Evolutionary conservation across 2,797 vertebrate species (phyloP).

Genomic region (Siniperca scherzeri): DNA sequence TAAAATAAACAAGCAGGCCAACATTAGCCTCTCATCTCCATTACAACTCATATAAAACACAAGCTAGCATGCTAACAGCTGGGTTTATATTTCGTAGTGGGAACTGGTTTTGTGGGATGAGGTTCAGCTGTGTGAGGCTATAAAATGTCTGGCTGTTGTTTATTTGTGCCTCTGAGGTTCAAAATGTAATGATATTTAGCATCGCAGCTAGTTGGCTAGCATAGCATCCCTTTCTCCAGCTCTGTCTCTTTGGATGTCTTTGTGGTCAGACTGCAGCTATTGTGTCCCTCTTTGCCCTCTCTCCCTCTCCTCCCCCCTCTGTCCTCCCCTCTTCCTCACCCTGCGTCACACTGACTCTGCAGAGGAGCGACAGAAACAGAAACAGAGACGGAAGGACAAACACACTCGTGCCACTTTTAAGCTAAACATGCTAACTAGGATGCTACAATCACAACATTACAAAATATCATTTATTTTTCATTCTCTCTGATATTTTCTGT

Average conservation of each 20-base stretch:
- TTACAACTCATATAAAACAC: neutral
- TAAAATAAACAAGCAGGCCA: neutral
- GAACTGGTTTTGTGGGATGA: no score
- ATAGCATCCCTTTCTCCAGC: neutral
- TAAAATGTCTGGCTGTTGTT: no score
- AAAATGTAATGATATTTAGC: neutral
- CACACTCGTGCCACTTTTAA: neutral
- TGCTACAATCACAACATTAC: neutral
- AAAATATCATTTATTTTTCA: no score
- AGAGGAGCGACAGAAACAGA: conserved; percentile 11
- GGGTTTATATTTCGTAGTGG: neutral
- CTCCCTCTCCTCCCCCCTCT: neutral
- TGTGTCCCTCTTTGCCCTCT: neutral
- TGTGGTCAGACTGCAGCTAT: conserved; percentile 19
- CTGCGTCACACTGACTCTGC: conserved; percentile 29
- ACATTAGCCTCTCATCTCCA: neutral
- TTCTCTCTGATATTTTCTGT: neutral
- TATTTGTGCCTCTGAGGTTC: no score
- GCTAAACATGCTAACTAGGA: neutral
- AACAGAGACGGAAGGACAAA: neutral
- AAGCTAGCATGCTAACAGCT: neutral
- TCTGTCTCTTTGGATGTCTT: neutral
- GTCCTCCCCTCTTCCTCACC: neutral
- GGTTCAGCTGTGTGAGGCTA: no score
- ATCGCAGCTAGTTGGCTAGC: neutral